phyloP scores from a whole-genome alignment of 2,113 vertebrate genomes.

The Chaetops frenatus region DNA sequence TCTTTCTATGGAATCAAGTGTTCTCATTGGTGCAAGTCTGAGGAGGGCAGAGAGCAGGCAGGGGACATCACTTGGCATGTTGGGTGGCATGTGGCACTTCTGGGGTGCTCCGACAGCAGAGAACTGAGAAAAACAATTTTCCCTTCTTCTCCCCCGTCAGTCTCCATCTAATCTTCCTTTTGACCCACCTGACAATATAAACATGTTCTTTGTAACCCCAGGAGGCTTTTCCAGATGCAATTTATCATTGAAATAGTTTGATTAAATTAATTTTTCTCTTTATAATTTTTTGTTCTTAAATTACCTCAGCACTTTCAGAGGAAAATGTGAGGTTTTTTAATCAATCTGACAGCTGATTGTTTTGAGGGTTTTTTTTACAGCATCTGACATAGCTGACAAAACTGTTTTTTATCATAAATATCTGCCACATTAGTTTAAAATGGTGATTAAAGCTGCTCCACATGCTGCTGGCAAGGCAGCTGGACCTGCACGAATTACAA shows the following conservation, averaged over 20 bases:
- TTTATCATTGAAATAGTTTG: conserved; percentile 21
- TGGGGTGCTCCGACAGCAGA: background rate
- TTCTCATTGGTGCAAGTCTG: background rate
- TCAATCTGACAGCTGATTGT: conserved; percentile 42
- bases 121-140: background rate
- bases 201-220: background rate
- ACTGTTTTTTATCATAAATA: conserved; percentile 52
- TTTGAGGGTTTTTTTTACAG: conserved; percentile 12
- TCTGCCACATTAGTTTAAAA: conserved; percentile 53
- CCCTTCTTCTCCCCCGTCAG: background rate
- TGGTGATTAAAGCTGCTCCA: conserved; percentile 48
- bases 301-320: background rate
- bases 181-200: conserved; percentile 1
- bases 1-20: background rate
- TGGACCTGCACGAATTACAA: conserved; percentile 50
- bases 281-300: conserved; percentile 8
- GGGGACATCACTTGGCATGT: rapidly evolving
- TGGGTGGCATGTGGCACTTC: background rate
- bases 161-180: background rate
- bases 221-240: background rate
- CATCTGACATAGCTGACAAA: conserved; percentile 33
- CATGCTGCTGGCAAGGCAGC: conserved; percentile 49
- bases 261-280: conserved; percentile 39
- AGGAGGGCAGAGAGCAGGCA: background rate
- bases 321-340: background rate